Base-by-base conservation (phyloP, 2,888 invertebrate species). In the Linhomoeus sp. region DNA sequence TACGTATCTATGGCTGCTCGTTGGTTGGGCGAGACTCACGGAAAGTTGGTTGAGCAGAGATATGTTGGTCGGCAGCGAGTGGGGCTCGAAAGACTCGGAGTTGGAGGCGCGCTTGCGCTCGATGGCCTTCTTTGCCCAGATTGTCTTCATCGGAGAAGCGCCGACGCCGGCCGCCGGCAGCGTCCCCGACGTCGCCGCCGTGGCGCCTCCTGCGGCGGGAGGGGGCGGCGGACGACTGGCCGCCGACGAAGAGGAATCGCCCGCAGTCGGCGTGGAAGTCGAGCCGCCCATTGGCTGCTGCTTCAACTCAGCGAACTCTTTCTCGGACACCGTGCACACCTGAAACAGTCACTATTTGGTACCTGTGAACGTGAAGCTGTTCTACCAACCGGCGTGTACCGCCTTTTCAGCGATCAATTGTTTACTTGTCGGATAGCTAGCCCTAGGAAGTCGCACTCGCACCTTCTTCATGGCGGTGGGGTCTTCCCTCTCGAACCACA, bases 401-500 rank as follows among this genome's bases (percentile, higher is more conserved):
- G 17, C 29, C 29, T 9, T 29, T 29, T 5, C 7, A 29, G 12
- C 12, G 29, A 5, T 29, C 29, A 5, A 29, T 5, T 29, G 29
- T 12, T 29, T 29, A 12, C 29, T 9, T 29, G 29, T 9, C 7
- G 29, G 5, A 12, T 29, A 29, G 29, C 29, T 29, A 12, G 12
- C 7, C 29, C 29, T 9, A 29, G 29, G 29, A 29, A 5, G 7
- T 29, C 12, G 7, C 12, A 12, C 29, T 29, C 29, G 29, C 12
- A 9, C 7, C 29, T 29, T 5, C 7, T 29, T 29, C 29, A 29
- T 29, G 29, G 29, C 5, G 29, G 5, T 5, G 29, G 29, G 29
- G 7, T 5, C 29, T 5, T 29, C 29, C 7, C 29, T 12, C 7
- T 5, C 47, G 41, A 52, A 78, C 85, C 85, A 84, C 46, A 94